phyloP scores from a whole-genome alignment of 2,113 vertebrate species.

The Cynoglossus semilaevis region DNA sequence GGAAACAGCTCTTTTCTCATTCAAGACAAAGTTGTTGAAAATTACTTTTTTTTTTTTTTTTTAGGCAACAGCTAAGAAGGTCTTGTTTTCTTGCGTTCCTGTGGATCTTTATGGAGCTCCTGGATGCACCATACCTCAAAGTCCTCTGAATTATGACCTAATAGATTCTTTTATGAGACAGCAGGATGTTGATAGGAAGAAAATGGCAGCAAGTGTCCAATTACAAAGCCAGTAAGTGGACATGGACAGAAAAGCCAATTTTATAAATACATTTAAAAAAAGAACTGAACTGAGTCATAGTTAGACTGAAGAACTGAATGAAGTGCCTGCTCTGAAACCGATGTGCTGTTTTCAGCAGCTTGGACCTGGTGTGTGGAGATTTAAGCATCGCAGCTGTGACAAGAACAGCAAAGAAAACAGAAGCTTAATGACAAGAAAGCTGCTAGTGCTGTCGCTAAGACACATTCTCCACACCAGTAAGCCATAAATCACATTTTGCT shows the following conservation, averaged over 20 bases:
- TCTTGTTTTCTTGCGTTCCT: neutral
- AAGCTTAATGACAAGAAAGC: slow-evolving; percentile 6
- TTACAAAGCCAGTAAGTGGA: neutral
- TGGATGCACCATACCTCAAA: slow-evolving; percentile 18
- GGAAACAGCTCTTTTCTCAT: too few relatives aligned
- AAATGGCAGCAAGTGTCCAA: slow-evolving; percentile 17
- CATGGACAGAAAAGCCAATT: too few relatives aligned
- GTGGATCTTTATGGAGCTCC: neutral
- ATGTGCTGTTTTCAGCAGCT: slow-evolving; percentile 44
- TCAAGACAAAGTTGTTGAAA: neutral
- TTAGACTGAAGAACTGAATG: slow-evolving; percentile 38
- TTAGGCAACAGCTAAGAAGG: slow-evolving; percentile 36
- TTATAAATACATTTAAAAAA: neutral
- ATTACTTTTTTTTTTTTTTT: neutral
- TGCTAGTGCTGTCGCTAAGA: slow-evolving; percentile 38
- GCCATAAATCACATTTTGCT: slow-evolving; percentile 66
- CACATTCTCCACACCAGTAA: slow-evolving; percentile 45
- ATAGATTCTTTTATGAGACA: neutral
- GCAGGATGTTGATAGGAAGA: neutral
- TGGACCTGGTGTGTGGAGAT: slow-evolving; percentile 22
- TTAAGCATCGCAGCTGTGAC: slow-evolving; percentile 34
- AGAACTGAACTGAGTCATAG: slow-evolving; percentile 28
- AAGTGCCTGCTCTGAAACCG: slow-evolving; percentile 67
- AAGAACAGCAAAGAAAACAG: slow-evolving; percentile 41
- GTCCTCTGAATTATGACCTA: neutral